Evolutionary conservation across 1,140 invertebrate species (phyloP).

Genomic region (Heterodera carotae): DNA sequence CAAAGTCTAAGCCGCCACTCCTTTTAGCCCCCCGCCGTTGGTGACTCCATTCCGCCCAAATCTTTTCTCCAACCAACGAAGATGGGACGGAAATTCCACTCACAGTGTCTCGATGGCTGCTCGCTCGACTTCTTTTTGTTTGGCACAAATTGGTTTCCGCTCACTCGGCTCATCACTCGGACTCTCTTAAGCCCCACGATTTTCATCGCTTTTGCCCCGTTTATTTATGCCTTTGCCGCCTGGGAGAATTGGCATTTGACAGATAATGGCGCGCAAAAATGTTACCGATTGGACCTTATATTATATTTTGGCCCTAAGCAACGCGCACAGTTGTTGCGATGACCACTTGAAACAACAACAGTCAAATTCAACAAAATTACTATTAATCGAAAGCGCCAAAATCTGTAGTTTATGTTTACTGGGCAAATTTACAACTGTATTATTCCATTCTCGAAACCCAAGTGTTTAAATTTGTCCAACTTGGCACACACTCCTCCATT

Average conservation of each 20-base stretch:
- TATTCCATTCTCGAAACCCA: neutral
- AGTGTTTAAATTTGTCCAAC: neutral
- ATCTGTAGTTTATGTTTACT: no score
- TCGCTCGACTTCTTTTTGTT: constrained; percentile 7
- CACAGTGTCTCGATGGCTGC: neutral
- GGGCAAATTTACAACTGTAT: no score
- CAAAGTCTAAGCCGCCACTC: neutral
- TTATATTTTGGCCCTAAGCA: no score
- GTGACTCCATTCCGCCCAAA: neutral
- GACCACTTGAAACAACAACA: no score
- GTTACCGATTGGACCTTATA: neutral
- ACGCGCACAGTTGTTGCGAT: no score
- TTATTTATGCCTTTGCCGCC: neutral
- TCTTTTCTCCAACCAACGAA: neutral
- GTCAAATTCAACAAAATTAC: no score
- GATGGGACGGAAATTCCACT: constrained; percentile 17
- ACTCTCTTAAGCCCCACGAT: neutral
- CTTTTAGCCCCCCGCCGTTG: neutral
- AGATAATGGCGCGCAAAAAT: neutral
- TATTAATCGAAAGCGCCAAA: no score
- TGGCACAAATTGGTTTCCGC: constrained; percentile 17
- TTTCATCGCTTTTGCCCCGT: constrained; percentile 5
- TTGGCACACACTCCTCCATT: neutral
- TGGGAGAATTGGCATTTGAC: neutral
- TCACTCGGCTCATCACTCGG: neutral